A percentile compares a stretch with the other conserved stretches of the same genome.
Conservation (phyloP, 1,140 invertebrate genomes). For the Panonychus citri region DNA sequence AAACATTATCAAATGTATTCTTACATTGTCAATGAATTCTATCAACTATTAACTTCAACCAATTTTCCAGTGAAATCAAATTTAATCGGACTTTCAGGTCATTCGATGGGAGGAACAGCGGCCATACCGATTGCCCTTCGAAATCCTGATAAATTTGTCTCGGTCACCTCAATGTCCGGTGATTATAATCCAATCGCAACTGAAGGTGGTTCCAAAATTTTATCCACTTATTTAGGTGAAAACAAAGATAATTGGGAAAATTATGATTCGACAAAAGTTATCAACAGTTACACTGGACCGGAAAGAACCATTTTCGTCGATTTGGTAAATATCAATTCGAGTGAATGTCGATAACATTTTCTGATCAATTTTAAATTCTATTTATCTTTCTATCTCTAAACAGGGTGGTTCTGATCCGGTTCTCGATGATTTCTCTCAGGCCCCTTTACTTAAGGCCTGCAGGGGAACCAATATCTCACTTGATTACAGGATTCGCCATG, state of each 20-base stretch:
- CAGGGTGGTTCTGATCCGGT: not conserved
- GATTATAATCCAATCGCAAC: not conserved
- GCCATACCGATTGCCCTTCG: not conserved
- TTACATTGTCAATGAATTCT: not conserved
- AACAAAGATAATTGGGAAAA: not conserved
- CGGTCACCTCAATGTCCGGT: not conserved
- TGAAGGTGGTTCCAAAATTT: not conserved
- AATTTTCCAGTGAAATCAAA: not conserved
- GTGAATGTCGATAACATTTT: not conserved
- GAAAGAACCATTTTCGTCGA: not conserved
- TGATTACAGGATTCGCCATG: not conserved
- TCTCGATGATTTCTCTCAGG: not conserved
- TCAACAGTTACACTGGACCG: not conserved
- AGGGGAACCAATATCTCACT: not conserved
- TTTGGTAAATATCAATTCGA: not conserved
- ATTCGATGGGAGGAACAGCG: not conserved
- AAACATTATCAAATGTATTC: not conserved
- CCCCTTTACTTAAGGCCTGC: not conserved
- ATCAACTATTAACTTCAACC: not conserved
- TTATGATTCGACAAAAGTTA: not conserved
- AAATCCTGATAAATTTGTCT: not conserved
- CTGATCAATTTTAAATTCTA: not conserved
- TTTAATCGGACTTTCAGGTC: not conserved
- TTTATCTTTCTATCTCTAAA: not conserved
- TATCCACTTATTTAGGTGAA: not conserved